These are phyloP conservation scores for Tipula helvola DNA, from an alignment of 2,888 invertebrate genomes.

Conservation along the genomic window DNA sequence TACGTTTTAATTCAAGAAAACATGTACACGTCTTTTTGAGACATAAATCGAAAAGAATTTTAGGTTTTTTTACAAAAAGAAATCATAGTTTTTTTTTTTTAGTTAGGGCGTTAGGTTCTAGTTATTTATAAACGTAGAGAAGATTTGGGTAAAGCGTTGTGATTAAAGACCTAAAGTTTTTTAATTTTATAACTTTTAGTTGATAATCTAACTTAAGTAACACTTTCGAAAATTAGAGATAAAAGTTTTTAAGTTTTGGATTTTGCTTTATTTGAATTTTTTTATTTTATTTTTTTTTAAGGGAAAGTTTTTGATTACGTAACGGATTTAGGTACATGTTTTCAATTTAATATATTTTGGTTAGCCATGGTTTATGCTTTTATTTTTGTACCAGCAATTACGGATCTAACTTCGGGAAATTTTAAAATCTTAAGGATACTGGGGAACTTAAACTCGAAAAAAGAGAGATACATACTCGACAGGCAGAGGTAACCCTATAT, in stretches of 20 bases:
- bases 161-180: not conserved
- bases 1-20: not conserved
- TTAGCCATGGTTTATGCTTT: too few species aligned
- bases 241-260: not conserved
- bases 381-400: too few species aligned
- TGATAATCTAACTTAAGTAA: not conserved
- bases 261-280: not conserved
- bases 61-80: not conserved
- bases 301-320: not conserved
- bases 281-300: not conserved
- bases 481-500: too few species aligned
- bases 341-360: too few species aligned
- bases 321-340: not conserved
- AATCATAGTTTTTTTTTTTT: not conserved
- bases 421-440: too few species aligned
- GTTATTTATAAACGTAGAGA: not conserved
- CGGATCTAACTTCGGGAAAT: too few species aligned
- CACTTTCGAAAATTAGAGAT: not conserved
- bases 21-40: not conserved
- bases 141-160: not conserved
- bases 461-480: too few species aligned
- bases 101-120: not conserved
- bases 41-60: not conserved
- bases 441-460: too few species aligned
- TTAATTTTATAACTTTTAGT: not conserved